Base-by-base conservation (phyloP, 2,797 vertebrate species). In the Schizopygopsis pylzovi region DNA sequence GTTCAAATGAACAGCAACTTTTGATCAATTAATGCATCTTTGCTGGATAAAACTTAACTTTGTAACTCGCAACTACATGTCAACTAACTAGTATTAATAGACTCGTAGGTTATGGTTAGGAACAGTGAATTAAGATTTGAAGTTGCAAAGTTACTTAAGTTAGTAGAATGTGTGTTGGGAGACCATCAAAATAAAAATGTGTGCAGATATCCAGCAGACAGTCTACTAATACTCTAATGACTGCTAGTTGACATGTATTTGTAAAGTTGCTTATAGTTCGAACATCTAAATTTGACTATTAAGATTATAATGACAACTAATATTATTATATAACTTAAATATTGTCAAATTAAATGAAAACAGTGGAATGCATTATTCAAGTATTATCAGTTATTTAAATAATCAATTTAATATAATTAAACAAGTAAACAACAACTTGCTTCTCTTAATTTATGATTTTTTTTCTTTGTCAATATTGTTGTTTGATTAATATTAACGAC, bases 401-500 rank as follows among this genome's bases (percentile, higher is more conserved):
- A 25, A 76, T 77, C 10, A 0, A 39, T n/a, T 56, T 77, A 5
- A 4, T 7, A 49, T 37, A 37, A 54, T 37, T 76, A 52, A 33
- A 25, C 15, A 52, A 3, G 73, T 33, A 52, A 52, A 37, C 49
- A 54, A 22, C 16, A 1, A 41, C 37, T 70, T 9, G 0, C 37
- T 70, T 4, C 20, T 6, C 20, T 71, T 43, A 3, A 18, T 37
- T 20, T 33, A 41, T 43, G 37, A 4, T 41, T 20, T 39, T 13
- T 13, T 22, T 75, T 37, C 6, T 61, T 61, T n/a, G 52, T 25
- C 13, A 61, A 10, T 61, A 25, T 59, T 78, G 7, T 25, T 25
- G 37, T 25, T 78, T 25, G 22, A 61, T 37, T 39, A 61, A 78
- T 56, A 77, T 39, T 77, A 78, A 61, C 41, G 12, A 43, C 54